Evolutionary conservation across 2,113 vertebrate species (phyloP).

Genomic region (Nothobranchius kuhntae): DNA sequence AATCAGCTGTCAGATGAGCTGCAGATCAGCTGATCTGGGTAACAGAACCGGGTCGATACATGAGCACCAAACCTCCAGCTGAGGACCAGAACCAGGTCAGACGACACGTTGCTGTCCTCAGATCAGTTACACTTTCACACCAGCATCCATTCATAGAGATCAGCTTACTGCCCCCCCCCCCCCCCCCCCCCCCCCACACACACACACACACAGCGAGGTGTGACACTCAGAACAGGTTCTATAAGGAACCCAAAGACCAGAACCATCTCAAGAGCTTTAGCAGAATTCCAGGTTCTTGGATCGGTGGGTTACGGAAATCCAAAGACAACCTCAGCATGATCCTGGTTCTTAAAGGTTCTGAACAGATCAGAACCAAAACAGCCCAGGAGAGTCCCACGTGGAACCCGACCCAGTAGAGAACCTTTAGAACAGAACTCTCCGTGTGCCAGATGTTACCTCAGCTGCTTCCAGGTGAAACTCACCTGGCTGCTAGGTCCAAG

Average conservation of each 20-base stretch:
- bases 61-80: background rate
- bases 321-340: background rate
- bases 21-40: background rate
- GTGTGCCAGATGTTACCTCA: background rate
- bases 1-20: background rate
- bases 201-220: background rate
- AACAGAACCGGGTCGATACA: background rate
- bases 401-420: background rate
- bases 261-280: background rate
- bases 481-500: slow-evolving; percentile 29
- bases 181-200: background rate
- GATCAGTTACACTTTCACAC: slow-evolving; percentile 32
- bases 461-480: slow-evolving; percentile 7
- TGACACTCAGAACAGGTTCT: background rate
- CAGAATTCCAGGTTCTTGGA: background rate
- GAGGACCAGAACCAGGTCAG: background rate
- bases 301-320: background rate
- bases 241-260: no score
- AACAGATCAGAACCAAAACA: background rate
- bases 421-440: background rate
- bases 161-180: slow-evolving; percentile 6
- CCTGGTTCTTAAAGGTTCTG: slow-evolving; percentile 7
- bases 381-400: background rate
- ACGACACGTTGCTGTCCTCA: slow-evolving; percentile 5
- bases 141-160: slow-evolving; percentile 26